Percentiles rank a stretch among this genome's conserved stretches.
Conservation (phyloP, 2,113 vertebrate genomes). For the Microtus montanus region DNA sequence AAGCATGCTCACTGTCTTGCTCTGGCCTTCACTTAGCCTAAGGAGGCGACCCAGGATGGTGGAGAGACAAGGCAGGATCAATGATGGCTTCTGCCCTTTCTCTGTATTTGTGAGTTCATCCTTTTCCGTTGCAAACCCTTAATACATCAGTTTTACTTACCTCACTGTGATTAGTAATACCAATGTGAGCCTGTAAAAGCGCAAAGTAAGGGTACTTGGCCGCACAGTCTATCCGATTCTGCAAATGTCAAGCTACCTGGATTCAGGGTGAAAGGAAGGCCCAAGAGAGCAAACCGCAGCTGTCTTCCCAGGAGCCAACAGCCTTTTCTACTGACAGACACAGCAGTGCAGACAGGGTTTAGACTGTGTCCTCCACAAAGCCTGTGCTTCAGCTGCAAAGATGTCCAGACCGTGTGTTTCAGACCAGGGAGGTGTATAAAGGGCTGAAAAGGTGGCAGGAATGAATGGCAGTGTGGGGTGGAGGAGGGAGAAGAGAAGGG, state of each 20-base stretch:
- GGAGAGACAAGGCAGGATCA: no score
- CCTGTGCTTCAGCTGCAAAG: not conserved
- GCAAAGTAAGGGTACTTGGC: not conserved
- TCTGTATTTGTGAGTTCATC: no score
- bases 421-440: not conserved
- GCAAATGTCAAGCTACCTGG: not conserved
- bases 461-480: not conserved
- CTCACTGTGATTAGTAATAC: no score
- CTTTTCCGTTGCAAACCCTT: no score
- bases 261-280: constrained; percentile 33
- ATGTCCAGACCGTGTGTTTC: not conserved
- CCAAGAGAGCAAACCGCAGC: constrained; percentile 18
- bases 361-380: not conserved
- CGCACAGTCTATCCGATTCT: not conserved
- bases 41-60: no score
- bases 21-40: no score
- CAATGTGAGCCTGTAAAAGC: not conserved
- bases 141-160: no score
- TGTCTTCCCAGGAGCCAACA: constrained; percentile 66
- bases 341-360: constrained; percentile 64
- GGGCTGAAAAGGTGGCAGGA: not conserved
- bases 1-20: no score
- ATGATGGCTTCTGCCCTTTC: no score
- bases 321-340: constrained; percentile 35
- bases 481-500: not conserved